Evolutionary conservation across 2,888 invertebrate species (phyloP), one percentile per base, ranked within the genome.

Genomic region (Zonitis immaculata): DNA sequence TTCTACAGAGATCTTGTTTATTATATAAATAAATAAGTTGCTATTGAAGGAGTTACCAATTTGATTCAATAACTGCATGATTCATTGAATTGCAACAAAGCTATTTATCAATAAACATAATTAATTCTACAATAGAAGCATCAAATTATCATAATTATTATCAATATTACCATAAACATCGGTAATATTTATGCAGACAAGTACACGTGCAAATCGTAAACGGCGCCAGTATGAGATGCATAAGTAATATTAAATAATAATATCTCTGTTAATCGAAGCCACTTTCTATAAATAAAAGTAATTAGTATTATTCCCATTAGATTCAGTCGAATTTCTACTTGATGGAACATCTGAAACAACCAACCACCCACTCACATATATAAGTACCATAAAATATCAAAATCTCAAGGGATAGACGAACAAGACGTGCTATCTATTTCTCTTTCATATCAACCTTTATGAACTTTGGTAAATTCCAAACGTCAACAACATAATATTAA

Each of bases 381-480:
- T 47, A 43, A n/a, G n/a, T n/a, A n/a, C n/a, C n/a, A 52, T 56
- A 56, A 56, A 56, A 44, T 52, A 56, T 48, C 35, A 43, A 32
- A 2, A 22, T 16, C 55, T 48, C 51, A 14, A 47, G 48, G 44
- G 54, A 46, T 26, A 20, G 6, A 14, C n/a, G n/a, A n/a, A n/a
- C n/a, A n/a, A 11, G 28, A 51, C 49, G 51, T 50, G 50, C 42
- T 43, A 26, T 8, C 43, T 43, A 14, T 32, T 7, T 7, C 1
- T 32, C 14, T 32, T 14, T 11, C n/a, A 28, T 53, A 14, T 44
- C 51, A 54, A n/a, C n/a, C n/a, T 47, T 47, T 46, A 50, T 54
- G 54, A 54, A 54, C 47, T 54, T 48, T 47, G 39, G 18, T 6
- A 32, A 32, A 32, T 32, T 32, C 32, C n/a, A 32, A 14, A 12